Evolutionary conservation across 1,140 invertebrate species (phyloP).

Genomic region (Scaptomyza pallida): DNA sequence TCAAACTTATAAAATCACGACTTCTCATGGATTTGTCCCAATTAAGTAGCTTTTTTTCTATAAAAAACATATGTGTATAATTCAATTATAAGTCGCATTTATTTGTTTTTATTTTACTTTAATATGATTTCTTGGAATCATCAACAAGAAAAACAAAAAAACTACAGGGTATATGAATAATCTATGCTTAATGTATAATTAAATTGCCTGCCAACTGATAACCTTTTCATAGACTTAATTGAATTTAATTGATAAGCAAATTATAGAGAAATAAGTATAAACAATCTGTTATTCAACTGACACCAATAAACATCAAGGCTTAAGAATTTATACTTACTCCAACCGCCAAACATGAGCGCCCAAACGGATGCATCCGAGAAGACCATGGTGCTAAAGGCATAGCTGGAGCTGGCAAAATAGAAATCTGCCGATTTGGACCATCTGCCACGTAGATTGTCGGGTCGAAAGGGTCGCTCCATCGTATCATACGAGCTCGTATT

Average conservation of each 20-base stretch:
- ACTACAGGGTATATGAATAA: conserved; percentile 4
- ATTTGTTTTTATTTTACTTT: no score
- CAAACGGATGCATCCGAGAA: conserved; percentile 72
- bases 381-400: conserved; percentile 69
- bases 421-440: conserved; percentile 78
- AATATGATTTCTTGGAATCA: no score
- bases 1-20: no score
- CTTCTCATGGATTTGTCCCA: no score
- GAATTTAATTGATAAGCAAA: conserved; percentile 59
- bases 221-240: conserved; percentile 49
- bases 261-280: background rate
- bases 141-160: no score
- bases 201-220: conserved; percentile 28
- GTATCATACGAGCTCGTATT: conserved; percentile 74
- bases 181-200: conserved; percentile 11
- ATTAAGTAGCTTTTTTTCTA: no score
- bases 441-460: conserved; percentile 69
- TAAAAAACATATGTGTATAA: no score
- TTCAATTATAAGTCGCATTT: no score
- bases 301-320: conserved; percentile 17
- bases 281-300: conserved; percentile 8
- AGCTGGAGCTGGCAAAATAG: conserved; percentile 75
- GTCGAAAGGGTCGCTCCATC: conserved; percentile 72
- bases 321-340: conserved; percentile 65
- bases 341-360: conserved; percentile 64